Percentiles rank a stretch among this genome's conserved stretches.
phyloP scores from a whole-genome alignment of 2,797 vertebrate genomes.

The Octomys mimax region DNA sequence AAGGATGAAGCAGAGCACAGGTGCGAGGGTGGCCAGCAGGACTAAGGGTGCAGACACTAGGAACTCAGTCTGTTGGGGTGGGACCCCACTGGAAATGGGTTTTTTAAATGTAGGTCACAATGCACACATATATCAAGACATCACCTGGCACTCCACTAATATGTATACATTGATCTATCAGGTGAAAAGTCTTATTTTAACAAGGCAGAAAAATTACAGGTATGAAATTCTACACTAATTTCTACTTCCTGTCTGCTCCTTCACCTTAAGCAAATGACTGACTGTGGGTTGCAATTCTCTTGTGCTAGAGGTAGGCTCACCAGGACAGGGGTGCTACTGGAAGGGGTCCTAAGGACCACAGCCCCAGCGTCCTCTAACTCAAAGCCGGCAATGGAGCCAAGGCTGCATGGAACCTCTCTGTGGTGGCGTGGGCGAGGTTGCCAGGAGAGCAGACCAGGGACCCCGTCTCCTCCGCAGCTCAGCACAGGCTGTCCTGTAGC shows the following conservation, averaged over 20 bases:
- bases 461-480: not conserved
- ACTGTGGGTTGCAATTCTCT: not conserved
- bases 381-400: not conserved
- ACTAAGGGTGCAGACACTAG: not conserved
- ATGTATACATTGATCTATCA: not conserved
- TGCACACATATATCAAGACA: not conserved
- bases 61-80: not conserved
- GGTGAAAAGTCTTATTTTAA: not conserved
- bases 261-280: not conserved
- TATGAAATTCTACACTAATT: not conserved
- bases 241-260: not conserved
- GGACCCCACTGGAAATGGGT: not conserved
- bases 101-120: not conserved
- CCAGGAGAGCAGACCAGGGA: not conserved
- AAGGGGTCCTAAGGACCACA: not conserved
- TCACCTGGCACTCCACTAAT: not conserved
- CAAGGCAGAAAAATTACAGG: not conserved
- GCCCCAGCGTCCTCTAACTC: not conserved
- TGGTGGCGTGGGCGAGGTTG: not conserved
- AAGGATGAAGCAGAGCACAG: rapidly evolving
- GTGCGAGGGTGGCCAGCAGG: not conserved
- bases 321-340: too few species aligned
- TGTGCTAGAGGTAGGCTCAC: not conserved
- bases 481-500: not conserved
- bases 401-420: not conserved